Conservation (phyloP, 37 sponge, comb jelly and placozoan species). For the Spongilla lacustris region DNA sequence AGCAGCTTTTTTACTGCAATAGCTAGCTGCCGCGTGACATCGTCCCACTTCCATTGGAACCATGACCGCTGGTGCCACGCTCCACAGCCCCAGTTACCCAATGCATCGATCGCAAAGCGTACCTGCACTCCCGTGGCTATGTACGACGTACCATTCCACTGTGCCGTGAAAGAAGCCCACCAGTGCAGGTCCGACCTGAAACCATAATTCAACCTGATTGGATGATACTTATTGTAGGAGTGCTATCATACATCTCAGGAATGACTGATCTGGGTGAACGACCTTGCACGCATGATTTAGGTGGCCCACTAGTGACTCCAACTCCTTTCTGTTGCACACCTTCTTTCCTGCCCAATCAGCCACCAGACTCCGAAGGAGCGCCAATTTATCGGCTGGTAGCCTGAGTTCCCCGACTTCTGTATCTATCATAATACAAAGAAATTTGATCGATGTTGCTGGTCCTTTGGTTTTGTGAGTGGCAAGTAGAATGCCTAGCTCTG, state of each 20-base stretch:
- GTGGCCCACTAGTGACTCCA: conserved; percentile 42
- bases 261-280: conserved; percentile 16
- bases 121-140: background rate
- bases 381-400: background rate
- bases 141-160: conserved; percentile 29
- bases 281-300: conserved; percentile 46
- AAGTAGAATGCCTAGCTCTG: conserved; percentile 46
- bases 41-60: conserved; percentile 59
- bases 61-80: conserved; percentile 33
- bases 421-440: conserved; percentile 44
- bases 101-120: conserved; percentile 49
- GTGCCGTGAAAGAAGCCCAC: conserved; percentile 9
- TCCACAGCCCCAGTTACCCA: conserved; percentile 34
- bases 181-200: conserved; percentile 41
- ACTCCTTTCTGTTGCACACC: conserved; percentile 9
- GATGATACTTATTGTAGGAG: background rate
- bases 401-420: background rate
- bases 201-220: conserved; percentile 23
- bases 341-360: background rate
- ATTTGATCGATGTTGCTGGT: conserved; percentile 36
- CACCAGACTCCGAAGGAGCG: background rate
- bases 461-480: conserved; percentile 53
- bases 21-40: background rate
- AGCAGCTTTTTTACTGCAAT: conserved; percentile 56
- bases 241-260: conserved; percentile 27